Base-by-base conservation (phyloP, 1,140 invertebrate species). In the Alviniconcha marisindica region DNA sequence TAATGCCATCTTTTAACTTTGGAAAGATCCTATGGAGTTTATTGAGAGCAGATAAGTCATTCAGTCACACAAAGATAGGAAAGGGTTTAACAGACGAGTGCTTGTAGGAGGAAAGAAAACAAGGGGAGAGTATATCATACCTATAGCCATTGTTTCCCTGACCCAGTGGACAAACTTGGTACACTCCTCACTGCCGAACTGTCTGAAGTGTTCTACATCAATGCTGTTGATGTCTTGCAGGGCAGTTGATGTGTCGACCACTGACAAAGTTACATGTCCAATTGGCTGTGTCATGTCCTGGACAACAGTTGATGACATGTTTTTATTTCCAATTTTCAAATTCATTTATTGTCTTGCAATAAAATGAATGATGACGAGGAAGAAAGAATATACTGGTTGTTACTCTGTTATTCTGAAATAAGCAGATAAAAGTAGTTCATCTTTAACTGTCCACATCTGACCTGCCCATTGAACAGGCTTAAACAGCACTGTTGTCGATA, bases 151-250 rank as follows among this genome's bases (percentile, higher is more conserved):
- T 12, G 71, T 74, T 40, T 74, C 71, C 28, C 71, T 40, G 71
- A 74, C 71, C 71, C 71, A 74, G 5, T 40, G 24, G 42, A 74
- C 71, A 74, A 74, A 74, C 71, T 74, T 74, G 38, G 21, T 40
- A n/a, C 42, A 42, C 21, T 74, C 42, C 36, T 42, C 36, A 74
- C 71, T 42, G 21, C 38, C 71, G 12, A 74, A 74, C 71, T 74
- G 71, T 44, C 38, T 14, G 38, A 74, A 44, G 31, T 74, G 71
- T 7, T 42, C 12, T 2, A 74, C 42, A 42, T n/a, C 21, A 18
- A 42, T 21, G 2, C 10, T 24, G 2, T 18, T 21, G 24, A 74
- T 74, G 38, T 74, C 71, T 18, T 44, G 36, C 36, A 74, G 71
- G 24, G 71, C 71, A 24, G 40, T 28, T 3, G 71, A 74, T 4